Evolutionary conservation across 2,888 invertebrate species (phyloP).

Genomic region (Heteropelma amictum): DNA sequence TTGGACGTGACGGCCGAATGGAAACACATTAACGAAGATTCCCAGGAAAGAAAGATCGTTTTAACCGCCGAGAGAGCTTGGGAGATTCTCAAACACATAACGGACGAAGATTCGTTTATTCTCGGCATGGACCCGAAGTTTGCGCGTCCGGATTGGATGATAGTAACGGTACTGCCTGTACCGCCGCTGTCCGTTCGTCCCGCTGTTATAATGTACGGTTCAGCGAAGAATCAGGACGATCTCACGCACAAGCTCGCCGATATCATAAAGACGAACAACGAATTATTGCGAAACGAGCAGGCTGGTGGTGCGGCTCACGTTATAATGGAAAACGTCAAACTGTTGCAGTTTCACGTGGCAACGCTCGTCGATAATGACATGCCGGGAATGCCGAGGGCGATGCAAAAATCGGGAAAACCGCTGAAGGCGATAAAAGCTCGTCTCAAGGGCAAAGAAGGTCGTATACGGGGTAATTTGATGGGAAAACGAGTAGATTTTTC

Average conservation of each 20-base stretch:
- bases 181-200: constrained; percentile 97
- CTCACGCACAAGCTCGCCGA: constrained; percentile 99
- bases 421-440: constrained; percentile 98
- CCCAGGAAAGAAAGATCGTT: constrained; percentile 96
- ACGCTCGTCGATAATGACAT: constrained; percentile 99
- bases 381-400: constrained; percentile 98
- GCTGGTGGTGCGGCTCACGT: constrained; percentile 99
- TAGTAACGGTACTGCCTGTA: constrained; percentile 97
- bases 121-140: constrained; percentile 97
- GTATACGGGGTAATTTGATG: constrained; percentile 99
- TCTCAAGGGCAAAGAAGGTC: constrained; percentile 98
- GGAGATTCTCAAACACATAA: constrained; percentile 97
- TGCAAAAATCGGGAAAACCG: constrained; percentile 99
- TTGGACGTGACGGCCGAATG: constrained; percentile 98
- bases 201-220: constrained; percentile 99
- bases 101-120: constrained; percentile 97
- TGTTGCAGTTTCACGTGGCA: constrained; percentile 99
- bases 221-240: constrained; percentile 99
- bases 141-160: constrained; percentile 99
- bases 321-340: constrained; percentile 96
- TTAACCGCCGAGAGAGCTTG: constrained; percentile 97
- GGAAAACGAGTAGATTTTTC: constrained; percentile 99
- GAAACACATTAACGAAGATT: constrained; percentile 99
- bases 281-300: constrained; percentile 95
- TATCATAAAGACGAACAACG: constrained; percentile 98